Conservation (phyloP, 1,140 invertebrate species). For the Neodiprion lecontei region DNA sequence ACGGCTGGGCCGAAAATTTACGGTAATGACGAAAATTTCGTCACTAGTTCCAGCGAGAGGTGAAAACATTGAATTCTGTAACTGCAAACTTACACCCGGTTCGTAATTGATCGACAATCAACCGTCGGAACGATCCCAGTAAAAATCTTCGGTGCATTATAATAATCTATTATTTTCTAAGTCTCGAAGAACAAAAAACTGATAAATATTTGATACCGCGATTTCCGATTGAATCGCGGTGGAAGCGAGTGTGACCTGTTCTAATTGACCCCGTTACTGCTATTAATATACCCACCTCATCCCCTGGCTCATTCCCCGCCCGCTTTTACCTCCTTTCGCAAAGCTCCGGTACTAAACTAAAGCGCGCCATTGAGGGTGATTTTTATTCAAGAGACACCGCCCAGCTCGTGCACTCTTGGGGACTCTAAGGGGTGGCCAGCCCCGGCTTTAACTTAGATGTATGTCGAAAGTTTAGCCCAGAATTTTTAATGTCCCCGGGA, state of each 20-base stretch:
- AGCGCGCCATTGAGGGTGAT: conserved; percentile 57
- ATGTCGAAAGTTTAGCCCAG: conserved; percentile 55
- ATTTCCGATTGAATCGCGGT: not conserved
- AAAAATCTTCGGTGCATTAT: no score
- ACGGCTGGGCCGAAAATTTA: not conserved
- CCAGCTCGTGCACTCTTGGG: conserved; percentile 38
- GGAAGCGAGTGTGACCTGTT: not conserved
- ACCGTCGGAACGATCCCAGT: no score
- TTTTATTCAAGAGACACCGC: conserved; percentile 60
- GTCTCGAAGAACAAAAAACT: no score
- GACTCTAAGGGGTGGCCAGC: conserved; percentile 34
- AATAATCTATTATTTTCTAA: no score
- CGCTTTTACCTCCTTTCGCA: not conserved
- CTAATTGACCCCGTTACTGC: not conserved
- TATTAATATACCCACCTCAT: not conserved
- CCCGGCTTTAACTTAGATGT: conserved; percentile 54
- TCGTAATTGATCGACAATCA: no score
- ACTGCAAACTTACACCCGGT: not conserved
- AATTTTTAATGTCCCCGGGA: conserved; percentile 54
- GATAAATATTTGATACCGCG: not conserved
- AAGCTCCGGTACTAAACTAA: conserved; percentile 46
- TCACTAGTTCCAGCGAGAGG: not conserved
- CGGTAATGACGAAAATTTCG: not conserved
- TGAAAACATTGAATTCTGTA: no score
- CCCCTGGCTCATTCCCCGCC: not conserved